Evolutionary conservation across 1,140 invertebrate genomes (phyloP), one percentile per base, ranked within the genome.

Genomic region (Caenorhabditis remanei): DNA sequence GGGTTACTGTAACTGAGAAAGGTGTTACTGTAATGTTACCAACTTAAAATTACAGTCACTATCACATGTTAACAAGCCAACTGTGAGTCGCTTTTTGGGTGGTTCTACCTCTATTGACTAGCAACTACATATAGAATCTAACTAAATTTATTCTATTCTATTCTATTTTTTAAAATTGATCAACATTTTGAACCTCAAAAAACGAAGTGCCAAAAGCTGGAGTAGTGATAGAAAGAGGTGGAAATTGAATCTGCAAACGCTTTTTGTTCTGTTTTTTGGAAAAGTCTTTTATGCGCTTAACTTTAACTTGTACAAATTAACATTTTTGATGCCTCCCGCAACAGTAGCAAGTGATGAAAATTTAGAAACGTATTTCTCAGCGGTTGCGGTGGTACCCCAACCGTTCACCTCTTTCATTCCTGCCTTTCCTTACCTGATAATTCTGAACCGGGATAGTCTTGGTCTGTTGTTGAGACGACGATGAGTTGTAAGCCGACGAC

Each of bases 371-470:
- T n/a, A n/a, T n/a, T n/a, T n/a, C n/a, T 32, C 32, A 32, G 32
- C 32, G 32, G 32, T 32, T 32, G 32, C 32, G 32, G 32, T 32
- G 32, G 32, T 32, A 1, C 32, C 32, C 32, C 32, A 32, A 32
- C 32, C 0, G 32, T 32, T 2, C 32, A 32, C 0, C 32, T 32
- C 32, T 32, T 32, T 32, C 32, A 0, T 32, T 32, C 2, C 32
- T 32, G 32, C 32, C 32, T 0, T 32, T 32, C 32, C 32, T 32
- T 79, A 79, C 71, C 71, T 79, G 71, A 50, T 79, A 79, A 32
- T 48, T 79, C 71, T 79, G 71, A 79, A 79, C 71, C n/a, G 71
- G 71, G 32, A 79, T 79, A 11, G 43, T 50, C 46, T 79, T 79
- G 13, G 71, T 79, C 14, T 79, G 71, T 19, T 48, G 71, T 79